Conservation (phyloP, 2,113 vertebrate genomes). For the Eolophus roseicapilla region DNA sequence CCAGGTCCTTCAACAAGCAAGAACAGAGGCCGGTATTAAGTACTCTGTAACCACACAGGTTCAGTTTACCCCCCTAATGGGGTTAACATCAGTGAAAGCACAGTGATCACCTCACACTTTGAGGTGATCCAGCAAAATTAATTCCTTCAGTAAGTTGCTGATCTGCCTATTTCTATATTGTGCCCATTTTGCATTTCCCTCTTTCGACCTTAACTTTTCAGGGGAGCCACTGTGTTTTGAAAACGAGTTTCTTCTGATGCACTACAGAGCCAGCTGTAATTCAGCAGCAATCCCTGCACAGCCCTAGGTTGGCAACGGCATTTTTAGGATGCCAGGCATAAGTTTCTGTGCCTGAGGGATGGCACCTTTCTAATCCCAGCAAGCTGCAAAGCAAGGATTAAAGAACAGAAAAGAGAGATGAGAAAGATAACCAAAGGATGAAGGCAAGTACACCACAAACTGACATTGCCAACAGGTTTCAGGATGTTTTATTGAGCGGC, state of each 20-base stretch:
- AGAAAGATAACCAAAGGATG: neutral
- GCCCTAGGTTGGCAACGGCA: rapidly evolving
- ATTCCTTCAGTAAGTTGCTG: neutral
- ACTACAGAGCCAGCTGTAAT: neutral
- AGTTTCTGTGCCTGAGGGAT: neutral
- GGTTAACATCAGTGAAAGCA: neutral
- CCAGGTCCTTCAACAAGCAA: neutral
- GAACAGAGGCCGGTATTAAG: no score
- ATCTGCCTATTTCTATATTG: neutral
- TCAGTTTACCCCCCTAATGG: neutral
- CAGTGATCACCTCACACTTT: neutral
- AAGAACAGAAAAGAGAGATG: neutral
- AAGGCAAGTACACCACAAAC: neutral
- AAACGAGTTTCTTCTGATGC: neutral
- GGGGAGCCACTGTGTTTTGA: neutral
- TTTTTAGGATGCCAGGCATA: neutral
- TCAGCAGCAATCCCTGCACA: neutral
- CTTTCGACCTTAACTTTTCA: neutral
- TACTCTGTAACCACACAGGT: neutral
- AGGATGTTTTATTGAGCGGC: neutral
- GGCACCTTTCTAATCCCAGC: neutral
- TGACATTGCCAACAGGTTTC: neutral
- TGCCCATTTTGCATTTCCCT: neutral
- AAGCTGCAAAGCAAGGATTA: neutral
- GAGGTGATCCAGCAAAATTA: neutral